Conservation (phyloP, 2,888 invertebrate species). For the Rhagonycha lutea region DNA sequence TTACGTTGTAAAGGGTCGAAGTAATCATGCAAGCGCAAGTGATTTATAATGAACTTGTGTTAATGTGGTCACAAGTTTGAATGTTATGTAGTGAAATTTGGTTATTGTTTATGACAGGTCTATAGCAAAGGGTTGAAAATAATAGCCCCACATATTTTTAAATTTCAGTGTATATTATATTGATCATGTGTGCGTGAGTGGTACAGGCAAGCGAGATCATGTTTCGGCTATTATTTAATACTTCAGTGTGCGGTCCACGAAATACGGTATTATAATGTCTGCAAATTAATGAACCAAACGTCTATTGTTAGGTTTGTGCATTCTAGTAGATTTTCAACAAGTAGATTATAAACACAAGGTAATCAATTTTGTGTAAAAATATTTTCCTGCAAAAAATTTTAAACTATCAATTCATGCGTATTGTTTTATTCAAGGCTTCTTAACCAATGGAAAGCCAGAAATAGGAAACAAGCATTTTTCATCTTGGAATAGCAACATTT, state of each 20-base stretch:
- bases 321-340: conserved; percentile 7
- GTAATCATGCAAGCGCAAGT: conserved; percentile 4
- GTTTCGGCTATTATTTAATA: conserved; percentile 35
- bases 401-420: background rate
- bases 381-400: background rate
- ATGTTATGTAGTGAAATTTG: conserved; percentile 30
- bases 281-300: conserved; percentile 32
- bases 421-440: background rate
- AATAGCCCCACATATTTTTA: conserved; percentile 43
- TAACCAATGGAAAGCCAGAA: background rate
- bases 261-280: conserved; percentile 29
- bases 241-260: conserved; percentile 27
- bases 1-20: conserved; percentile 8
- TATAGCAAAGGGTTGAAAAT: conserved; percentile 40
- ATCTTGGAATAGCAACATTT: background rate
- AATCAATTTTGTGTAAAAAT: background rate
- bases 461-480: background rate
- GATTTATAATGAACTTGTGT: conserved; percentile 18
- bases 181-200: conserved; percentile 33
- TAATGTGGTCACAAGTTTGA: conserved; percentile 21
- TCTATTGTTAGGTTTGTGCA: conserved; percentile 27
- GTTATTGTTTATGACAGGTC: conserved; percentile 43
- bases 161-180: conserved; percentile 40
- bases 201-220: conserved; percentile 31
- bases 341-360: conserved; percentile 10